Base-by-base conservation (phyloP, 1,140 invertebrate species). In the Lepidurus apus region DNA sequence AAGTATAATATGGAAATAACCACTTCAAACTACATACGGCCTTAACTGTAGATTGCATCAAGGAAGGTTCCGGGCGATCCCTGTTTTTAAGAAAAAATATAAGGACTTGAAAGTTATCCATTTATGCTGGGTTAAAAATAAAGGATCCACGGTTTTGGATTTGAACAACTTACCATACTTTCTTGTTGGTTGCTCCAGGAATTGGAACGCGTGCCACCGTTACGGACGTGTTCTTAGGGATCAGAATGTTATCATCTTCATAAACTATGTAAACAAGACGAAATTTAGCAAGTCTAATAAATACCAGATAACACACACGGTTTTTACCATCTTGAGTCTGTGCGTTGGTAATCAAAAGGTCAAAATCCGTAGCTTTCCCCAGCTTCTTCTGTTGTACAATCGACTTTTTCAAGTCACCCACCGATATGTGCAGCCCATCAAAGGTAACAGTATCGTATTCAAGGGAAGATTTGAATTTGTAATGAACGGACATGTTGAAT, bases 221-320 rank as follows among this genome's bases (percentile, higher is more conserved):
- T n/a, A 99, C 89, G 53, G 96, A 98, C 77, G 96, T 96, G 85
- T 99, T 99, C 87, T 98, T 97, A 21, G 96, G 95, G 83, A 99
- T 97, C 79, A 98, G 87, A 21, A 91, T 90, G 82, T 90, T 91
- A 83, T 97, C 94, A 87, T 97, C 93, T 42, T 90, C 90, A 86
- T 98, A 98, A 83, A 95, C 95, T 98, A 86, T 74, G 91, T 91
- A 81, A 78, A 82, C 83, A 84, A 85, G 79, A 79, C 78, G 80
- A 44, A 0, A 74, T 44, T 77, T 24, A 77, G 10, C 26, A 10
- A 7, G 26, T 26, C 65, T 3, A 26, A 7, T 26, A 44, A 44
- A 21, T 76, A 0, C 10, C 78, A 80, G 11, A 47, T 75, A n/a
- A 42, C 7, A 65, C 2, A 47, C 45, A 65, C 13, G 7, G 7